Base-by-base conservation (phyloP, 2,113 vertebrate species). In the Neodontobutis hainanensis region DNA sequence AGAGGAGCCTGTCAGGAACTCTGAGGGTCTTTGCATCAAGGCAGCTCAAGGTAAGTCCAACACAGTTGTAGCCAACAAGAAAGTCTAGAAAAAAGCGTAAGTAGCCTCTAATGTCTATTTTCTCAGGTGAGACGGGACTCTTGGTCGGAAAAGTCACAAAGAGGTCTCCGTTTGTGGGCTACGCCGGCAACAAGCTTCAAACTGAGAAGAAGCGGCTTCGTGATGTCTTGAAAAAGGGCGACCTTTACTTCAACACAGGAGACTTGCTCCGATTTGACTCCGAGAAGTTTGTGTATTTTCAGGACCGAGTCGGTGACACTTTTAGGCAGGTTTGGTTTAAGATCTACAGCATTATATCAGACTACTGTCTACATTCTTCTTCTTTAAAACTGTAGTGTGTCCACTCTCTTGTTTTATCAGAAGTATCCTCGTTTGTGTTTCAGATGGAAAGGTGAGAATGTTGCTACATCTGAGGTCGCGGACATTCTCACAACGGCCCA, bases 391-490 rank as follows among this genome's bases (percentile, higher is more conserved):
- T 14, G 44, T 8, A 12, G 9, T 16, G n/a, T 16, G 38, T 12
- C 32, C 6, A 12, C 15, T 48, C 2, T 8, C 4, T 3, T 45
- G 32, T 45, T 32, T 11, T n/a, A 3, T 11, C 5, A 4, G 6
- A n/a, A n/a, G 5, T 10, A 11, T 32, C 2, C 44, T 7, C 43
- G 19, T 10, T 11, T 50, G 10, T 47, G 7, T 42, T 82, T 34
- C 81, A 97, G 96, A 53, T 98, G 95, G 96, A 98, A 97, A 92
- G 96, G 96, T 0, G 96, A 98, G 78, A 98, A 99, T 0, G 95
- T 99, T 11, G 95, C 97, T 65, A 99, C 96, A 0, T 93, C 94
- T 0, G 97, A 99, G 81, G 95, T 98, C 1, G 93, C 92, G 40
- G 90, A 91, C 27, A 88, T 91, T 6, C 72, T 99, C 16, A 87